Conservation (phyloP, 37 sponge, comb jelly and placozoan species). For the Ianthella basta region DNA sequence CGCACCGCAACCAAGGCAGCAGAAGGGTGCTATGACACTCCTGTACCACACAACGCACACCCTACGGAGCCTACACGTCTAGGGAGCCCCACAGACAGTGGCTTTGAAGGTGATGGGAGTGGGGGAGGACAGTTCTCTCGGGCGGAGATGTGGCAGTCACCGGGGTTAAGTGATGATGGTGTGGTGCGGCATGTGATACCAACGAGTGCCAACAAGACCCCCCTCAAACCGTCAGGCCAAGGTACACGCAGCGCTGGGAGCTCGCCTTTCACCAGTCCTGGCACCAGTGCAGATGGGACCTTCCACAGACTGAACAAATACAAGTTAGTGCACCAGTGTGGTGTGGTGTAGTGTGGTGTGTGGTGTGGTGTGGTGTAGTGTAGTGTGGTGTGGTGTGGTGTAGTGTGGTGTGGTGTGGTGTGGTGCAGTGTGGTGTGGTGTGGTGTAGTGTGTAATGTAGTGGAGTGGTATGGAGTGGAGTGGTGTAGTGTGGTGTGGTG, state of each 20-base stretch:
- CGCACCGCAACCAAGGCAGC: background rate
- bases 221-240: background rate
- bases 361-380: no score
- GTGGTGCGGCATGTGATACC: background rate
- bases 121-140: conserved; percentile 37
- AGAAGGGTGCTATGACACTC: no score
- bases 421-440: no score
- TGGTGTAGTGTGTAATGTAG: no score
- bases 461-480: no score
- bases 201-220: background rate
- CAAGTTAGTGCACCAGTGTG: background rate
- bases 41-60: no score
- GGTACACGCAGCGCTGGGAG: conserved; percentile 11
- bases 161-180: conserved; percentile 19
- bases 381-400: no score
- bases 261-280: conserved; percentile 20
- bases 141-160: background rate
- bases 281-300: conserved; percentile 20
- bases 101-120: conserved; percentile 61
- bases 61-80: background rate
- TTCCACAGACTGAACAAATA: background rate
- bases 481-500: no score
- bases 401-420: no score
- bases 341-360: background rate
- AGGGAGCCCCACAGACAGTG: conserved; percentile 42